Conservation (phyloP, 2,113 vertebrate genomes). For the Lepus americanus region DNA sequence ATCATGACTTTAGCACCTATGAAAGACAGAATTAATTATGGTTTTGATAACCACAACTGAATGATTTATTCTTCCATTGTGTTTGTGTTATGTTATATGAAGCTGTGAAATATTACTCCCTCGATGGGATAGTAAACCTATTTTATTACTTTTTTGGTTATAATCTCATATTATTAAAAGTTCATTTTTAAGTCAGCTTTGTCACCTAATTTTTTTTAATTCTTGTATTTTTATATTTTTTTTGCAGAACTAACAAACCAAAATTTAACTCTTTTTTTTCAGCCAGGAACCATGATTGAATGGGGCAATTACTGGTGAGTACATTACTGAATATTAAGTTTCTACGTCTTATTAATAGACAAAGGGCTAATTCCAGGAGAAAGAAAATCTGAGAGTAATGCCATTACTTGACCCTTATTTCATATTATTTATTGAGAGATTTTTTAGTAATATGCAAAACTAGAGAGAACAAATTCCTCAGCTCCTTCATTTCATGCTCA, state of each 20-base stretch:
- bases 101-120: background rate
- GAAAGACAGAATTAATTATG: background rate
- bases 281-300: conserved; percentile 99
- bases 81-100: background rate
- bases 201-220: conserved; percentile 42
- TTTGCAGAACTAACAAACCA: conserved; percentile 70
- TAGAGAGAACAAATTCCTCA: background rate
- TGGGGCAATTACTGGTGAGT: conserved; percentile 99
- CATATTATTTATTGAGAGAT: conserved; percentile 48
- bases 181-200: conserved; percentile 28
- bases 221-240: background rate
- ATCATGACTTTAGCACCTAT: background rate
- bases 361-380: conserved; percentile 16
- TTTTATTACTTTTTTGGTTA: background rate
- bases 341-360: conserved; percentile 8
- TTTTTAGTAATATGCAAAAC: background rate
- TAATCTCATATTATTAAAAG: conserved; percentile 13
- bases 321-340: conserved; percentile 1
- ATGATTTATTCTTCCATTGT: background rate
- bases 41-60: background rate
- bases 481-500: background rate
- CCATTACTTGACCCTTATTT: conserved; percentile 2
- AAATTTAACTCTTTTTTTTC: conserved; percentile 79
- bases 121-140: background rate
- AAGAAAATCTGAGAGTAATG: background rate